A percentile compares a stretch with the other conserved stretches of the same genome.
Conservation (phyloP, 2,797 vertebrate genomes). For the Crocidura indochinensis region DNA sequence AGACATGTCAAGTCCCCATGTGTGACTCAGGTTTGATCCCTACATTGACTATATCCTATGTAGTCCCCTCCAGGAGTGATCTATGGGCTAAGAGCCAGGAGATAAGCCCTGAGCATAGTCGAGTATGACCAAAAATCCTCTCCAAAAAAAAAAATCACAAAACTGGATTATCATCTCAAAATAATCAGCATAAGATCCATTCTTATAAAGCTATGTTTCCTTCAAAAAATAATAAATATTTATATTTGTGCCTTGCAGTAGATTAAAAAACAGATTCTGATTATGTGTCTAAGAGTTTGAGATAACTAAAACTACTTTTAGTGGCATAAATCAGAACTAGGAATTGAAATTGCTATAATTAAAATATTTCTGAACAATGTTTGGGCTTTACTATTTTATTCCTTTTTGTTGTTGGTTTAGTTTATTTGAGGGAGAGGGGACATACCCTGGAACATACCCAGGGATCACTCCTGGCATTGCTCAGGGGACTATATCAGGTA, state of each 20-base stretch:
- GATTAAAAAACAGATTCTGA: slow-evolving; percentile 13
- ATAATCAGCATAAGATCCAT: neutral
- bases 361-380: slow-evolving; percentile 1
- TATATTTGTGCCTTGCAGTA: neutral
- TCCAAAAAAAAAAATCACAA: neutral
- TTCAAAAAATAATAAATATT: neutral
- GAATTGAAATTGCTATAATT: slow-evolving; percentile 19
- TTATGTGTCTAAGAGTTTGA: neutral
- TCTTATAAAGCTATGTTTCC: neutral
- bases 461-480: too few relatives aligned
- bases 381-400: slow-evolving; percentile 5
- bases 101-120: too few relatives aligned
- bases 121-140: too few relatives aligned
- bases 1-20: too few relatives aligned
- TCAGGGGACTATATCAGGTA: too few relatives aligned
- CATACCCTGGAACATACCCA: too few relatives aligned
- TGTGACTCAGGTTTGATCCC: too few relatives aligned
- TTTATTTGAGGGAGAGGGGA: too few relatives aligned
- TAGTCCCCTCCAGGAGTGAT: too few relatives aligned
- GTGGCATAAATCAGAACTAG: slow-evolving; percentile 15
- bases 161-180: slow-evolving; percentile 24
- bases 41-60: too few relatives aligned
- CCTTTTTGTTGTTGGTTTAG: too few relatives aligned
- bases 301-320: slow-evolving; percentile 2
- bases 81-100: too few relatives aligned